Conservation (phyloP, 2,797 vertebrate species). For the Craterocephalus amniculus region DNA sequence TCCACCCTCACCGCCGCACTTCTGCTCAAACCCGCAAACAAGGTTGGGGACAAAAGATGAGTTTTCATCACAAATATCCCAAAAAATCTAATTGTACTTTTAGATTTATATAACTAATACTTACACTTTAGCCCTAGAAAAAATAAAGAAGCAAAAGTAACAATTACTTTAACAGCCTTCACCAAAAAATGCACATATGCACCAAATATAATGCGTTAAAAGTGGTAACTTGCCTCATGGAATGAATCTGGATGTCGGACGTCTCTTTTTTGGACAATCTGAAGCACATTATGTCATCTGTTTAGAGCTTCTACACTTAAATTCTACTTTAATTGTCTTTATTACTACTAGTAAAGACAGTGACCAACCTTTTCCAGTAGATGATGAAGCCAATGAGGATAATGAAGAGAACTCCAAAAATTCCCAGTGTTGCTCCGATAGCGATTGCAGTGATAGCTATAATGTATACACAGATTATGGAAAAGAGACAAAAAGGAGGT, state of each 20-base stretch:
- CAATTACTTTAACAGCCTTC: constrained; percentile 8
- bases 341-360: background rate
- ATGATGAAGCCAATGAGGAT: constrained; percentile 65
- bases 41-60: constrained; percentile 5
- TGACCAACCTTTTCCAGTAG: constrained; percentile 76
- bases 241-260: constrained; percentile 76
- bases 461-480: constrained; percentile 1
- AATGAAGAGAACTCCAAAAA: constrained; percentile 64
- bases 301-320: background rate
- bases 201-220: background rate
- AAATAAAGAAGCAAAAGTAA: constrained; percentile 36
- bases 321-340: background rate
- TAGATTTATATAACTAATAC: constrained; percentile 45
- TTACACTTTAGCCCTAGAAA: constrained; percentile 80
- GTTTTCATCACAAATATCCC: background rate
- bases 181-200: background rate
- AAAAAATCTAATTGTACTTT: background rate
- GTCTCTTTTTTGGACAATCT: constrained; percentile 65
- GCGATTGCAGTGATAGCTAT: constrained; percentile 37
- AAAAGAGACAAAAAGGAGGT: no score
- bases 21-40: constrained; percentile 74
- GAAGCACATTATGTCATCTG: background rate
- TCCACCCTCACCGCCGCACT: constrained; percentile 87
- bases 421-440: constrained; percentile 54
- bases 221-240: constrained; percentile 69